Percentiles rank a stretch among this genome's conserved stretches.
Conservation (phyloP, 2,888 invertebrate genomes). For the Diarsia dahlii region DNA sequence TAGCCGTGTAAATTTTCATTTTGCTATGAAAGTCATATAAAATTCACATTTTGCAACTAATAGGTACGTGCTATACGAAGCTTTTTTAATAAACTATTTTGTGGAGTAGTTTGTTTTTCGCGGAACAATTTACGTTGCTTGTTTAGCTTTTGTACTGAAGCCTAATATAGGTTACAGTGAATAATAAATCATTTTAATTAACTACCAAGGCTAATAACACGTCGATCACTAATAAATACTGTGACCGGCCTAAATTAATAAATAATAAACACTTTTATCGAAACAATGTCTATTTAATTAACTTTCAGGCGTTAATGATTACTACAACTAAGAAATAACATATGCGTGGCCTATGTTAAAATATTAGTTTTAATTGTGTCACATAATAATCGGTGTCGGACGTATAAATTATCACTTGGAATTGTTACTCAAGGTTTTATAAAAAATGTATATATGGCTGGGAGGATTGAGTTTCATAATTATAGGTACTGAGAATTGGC, state of each 20-base stretch:
- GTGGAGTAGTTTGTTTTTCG: constrained; percentile 23
- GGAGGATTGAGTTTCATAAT: background rate
- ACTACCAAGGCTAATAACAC: constrained; percentile 33
- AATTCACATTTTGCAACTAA: constrained; percentile 5
- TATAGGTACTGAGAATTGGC: background rate
- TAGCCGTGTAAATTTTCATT: background rate
- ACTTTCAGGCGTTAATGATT: constrained; percentile 17
- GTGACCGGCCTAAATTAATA: constrained; percentile 22
- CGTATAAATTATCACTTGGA: background rate
- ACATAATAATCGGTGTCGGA: constrained; percentile 7
- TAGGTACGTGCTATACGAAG: background rate
- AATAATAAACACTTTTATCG: constrained; percentile 20
- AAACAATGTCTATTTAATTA: constrained; percentile 3
- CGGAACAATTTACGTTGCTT: constrained; percentile 27
- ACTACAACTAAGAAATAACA: constrained; percentile 4
- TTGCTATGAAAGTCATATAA: background rate
- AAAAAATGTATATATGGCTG: background rate
- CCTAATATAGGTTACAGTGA: constrained; percentile 49
- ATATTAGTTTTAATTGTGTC: constrained; percentile 4
- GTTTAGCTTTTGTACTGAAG: constrained; percentile 23
- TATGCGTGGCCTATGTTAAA: background rate
- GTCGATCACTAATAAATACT: constrained; percentile 44
- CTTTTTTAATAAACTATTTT: constrained; percentile 28
- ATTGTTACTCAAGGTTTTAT: background rate
- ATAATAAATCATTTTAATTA: constrained; percentile 59